Evolutionary conservation across 2,888 invertebrate species (phyloP), one percentile per base, ranked within the genome.

Genomic region (Ommatoiulus sabulosus): DNA sequence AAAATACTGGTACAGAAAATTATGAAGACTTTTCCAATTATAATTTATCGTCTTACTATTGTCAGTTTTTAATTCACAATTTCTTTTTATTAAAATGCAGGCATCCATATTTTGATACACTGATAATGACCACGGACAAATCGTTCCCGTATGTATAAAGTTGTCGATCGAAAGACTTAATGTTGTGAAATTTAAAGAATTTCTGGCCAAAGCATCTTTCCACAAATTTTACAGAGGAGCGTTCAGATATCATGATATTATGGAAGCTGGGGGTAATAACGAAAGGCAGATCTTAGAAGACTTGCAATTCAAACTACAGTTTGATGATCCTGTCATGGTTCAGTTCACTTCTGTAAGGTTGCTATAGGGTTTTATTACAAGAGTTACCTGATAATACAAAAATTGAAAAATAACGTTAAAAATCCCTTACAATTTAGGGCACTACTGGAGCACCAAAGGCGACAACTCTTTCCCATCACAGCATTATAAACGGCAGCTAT

Each of bases 361-460:
- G n/a, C n/a, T n/a, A n/a, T n/a, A n/a, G n/a, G n/a, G n/a, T n/a
- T n/a, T n/a, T n/a, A n/a, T n/a, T n/a, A n/a, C n/a, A n/a, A n/a
- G n/a, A n/a, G n/a, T n/a, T n/a, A n/a, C n/a, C n/a, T n/a, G n/a
- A n/a, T n/a, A n/a, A n/a, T n/a, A n/a, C n/a, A n/a, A n/a, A n/a
- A n/a, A n/a, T n/a, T n/a, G n/a, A n/a, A n/a, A n/a, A 84, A 44
- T 52, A 48, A 72, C 46, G 84, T n/a, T n/a, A n/a, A n/a, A n/a
- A n/a, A n/a, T n/a, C n/a, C n/a, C n/a, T n/a, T n/a, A 48, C 15
- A 84, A 63, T 46, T 52, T 90, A 94, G 94, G 97, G 96, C n/a
- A 96, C 96, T 0, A 97, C 97, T 0, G 95, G 96, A 17, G 92
- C 93, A 72, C 96, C 97, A 0, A 97, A 97, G 92, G 97, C 96